Conservation (phyloP, 1,140 invertebrate species). For the Mactra quadrangularis region DNA sequence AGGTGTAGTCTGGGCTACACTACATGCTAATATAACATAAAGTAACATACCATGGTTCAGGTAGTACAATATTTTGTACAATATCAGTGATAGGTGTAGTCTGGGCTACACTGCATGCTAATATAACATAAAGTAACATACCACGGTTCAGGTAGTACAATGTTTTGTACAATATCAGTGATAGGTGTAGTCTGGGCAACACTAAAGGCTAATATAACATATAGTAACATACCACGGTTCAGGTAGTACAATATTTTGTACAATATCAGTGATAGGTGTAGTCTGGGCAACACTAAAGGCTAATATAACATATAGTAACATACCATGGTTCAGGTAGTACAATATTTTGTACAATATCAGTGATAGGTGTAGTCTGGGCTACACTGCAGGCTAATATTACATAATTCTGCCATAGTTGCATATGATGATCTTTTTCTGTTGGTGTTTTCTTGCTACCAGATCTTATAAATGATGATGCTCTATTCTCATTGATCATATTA, state of each 20-base stretch:
- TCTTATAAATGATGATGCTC: slow-evolving; percentile 92
- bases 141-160: slow-evolving; percentile 94
- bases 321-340: slow-evolving; percentile 93
- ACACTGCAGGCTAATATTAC: slow-evolving; percentile 97
- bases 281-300: slow-evolving; percentile 96
- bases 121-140: slow-evolving; percentile 92
- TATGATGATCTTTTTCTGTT: slow-evolving; percentile 95
- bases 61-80: slow-evolving; percentile 91
- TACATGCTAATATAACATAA: slow-evolving; percentile 97
- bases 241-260: slow-evolving; percentile 92
- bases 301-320: slow-evolving; percentile 95
- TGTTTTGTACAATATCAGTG: slow-evolving; percentile 84
- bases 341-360: slow-evolving; percentile 86
- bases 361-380: slow-evolving; percentile 87
- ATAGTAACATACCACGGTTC: slow-evolving; percentile 90
- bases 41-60: slow-evolving; percentile 89
- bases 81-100: slow-evolving; percentile 81
- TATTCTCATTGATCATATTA: slow-evolving; percentile 91
- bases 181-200: slow-evolving; percentile 90
- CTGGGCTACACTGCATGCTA: slow-evolving; percentile 96
- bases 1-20: slow-evolving; percentile 91
- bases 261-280: slow-evolving; percentile 59
- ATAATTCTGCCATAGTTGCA: slow-evolving; percentile 98
- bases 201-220: slow-evolving; percentile 96
- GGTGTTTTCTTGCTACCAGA: slow-evolving; percentile 90